A percentile compares a stretch with the other conserved stretches of the same genome.
Evolutionary conservation across 1,140 invertebrate species (phyloP).

Genomic region (Lysiphlebus fabarum): DNA sequence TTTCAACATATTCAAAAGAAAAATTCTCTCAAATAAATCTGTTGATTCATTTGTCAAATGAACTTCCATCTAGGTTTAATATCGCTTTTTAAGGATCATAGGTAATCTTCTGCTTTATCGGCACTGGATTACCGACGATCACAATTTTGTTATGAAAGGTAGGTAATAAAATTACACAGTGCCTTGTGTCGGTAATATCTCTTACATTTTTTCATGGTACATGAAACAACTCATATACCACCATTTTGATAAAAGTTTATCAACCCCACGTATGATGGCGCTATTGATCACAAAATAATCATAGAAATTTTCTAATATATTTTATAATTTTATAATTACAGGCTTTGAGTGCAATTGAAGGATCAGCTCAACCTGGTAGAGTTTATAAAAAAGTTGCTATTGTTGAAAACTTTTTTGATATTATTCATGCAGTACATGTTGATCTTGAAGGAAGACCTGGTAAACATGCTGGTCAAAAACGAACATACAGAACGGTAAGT

Average conservation of each 20-base stretch:
- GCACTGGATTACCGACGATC: background rate
- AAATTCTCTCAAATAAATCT: no score
- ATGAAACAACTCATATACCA: no score
- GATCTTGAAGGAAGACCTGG: slow-evolving; percentile 84
- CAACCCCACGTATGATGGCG: background rate
- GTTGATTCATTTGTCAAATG: no score
- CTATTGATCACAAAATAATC: background rate
- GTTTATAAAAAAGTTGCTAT: slow-evolving; percentile 89
- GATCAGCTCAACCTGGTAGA: slow-evolving; percentile 56
- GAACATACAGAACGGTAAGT: slow-evolving; percentile 93
- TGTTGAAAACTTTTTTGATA: slow-evolving; percentile 96
- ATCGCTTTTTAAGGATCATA: no score
- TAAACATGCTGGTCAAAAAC: slow-evolving; percentile 93
- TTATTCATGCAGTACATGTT: slow-evolving; percentile 92
- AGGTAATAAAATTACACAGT: slow-evolving; percentile 9
- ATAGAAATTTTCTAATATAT: background rate
- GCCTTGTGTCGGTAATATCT: background rate
- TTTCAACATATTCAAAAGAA: no score
- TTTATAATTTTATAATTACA: slow-evolving; percentile 33
- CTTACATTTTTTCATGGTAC: background rate
- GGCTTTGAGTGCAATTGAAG: slow-evolving; percentile 53
- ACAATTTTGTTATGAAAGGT: background rate
- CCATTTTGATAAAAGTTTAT: background rate
- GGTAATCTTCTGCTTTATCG: background rate
- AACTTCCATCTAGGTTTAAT: no score